These are phyloP conservation scores for Anser cygnoides DNA, from an alignment of 2,113 vertebrate genomes.

Conservation along the genomic window DNA sequence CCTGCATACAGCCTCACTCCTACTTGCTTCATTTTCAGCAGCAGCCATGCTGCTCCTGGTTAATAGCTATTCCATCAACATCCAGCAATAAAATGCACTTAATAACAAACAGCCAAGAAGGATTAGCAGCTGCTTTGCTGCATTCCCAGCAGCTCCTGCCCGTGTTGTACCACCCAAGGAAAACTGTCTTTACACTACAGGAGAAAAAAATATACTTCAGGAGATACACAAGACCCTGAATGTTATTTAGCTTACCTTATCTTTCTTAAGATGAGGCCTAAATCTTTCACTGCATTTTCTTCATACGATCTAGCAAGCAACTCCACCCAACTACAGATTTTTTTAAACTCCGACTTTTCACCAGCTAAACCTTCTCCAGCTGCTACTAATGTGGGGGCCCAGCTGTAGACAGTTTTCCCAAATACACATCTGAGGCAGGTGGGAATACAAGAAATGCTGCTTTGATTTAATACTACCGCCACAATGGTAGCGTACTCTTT, in stretches of 20 bases:
- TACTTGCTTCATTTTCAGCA: accelerated
- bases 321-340: background rate
- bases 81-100: accelerated
- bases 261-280: background rate
- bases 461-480: background rate
- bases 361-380: background rate
- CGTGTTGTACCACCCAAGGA: background rate
- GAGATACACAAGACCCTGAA: accelerated
- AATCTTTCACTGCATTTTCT: background rate
- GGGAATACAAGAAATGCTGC: background rate
- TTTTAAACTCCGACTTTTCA: background rate
- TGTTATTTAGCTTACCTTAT: background rate
- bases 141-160: background rate
- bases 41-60: accelerated
- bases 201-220: background rate
- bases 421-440: background rate
- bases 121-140: background rate
- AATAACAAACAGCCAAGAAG: background rate
- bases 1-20: background rate
- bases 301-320: background rate
- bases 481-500: background rate
- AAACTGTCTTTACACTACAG: background rate
- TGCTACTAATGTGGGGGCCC: background rate
- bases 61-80: background rate
- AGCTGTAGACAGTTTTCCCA: background rate